A percentile compares a stretch with the other conserved stretches of the same genome.
phyloP scores from a whole-genome alignment of 2,113 vertebrate genomes.

The Pseudorasbora parva region DNA sequence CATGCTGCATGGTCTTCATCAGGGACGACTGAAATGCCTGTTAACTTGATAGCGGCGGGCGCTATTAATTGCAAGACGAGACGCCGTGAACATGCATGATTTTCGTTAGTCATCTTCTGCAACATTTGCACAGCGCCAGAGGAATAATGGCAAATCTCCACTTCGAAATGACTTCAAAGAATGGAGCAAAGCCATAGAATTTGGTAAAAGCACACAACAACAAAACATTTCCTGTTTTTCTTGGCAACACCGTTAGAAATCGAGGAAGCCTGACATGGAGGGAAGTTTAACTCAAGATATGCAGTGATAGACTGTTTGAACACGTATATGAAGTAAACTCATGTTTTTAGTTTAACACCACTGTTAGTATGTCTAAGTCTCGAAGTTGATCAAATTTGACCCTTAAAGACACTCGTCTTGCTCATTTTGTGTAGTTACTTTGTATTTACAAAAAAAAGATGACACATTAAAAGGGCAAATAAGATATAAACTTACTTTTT shows the following conservation, averaged over 20 bases:
- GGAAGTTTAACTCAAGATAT: conserved; percentile 13
- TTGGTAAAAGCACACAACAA: conserved; percentile 69
- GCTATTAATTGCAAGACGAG: conserved; percentile 67
- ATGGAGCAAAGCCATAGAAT: conserved; percentile 67
- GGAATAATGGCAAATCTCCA: conserved; percentile 77
- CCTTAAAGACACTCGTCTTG: neutral
- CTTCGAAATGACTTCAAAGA: conserved; percentile 78
- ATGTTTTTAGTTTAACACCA: neutral
- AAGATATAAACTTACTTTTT: conserved; percentile 83
- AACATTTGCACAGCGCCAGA: conserved; percentile 65
- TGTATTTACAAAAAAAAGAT: neutral
- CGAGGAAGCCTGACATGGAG: conserved; percentile 52
- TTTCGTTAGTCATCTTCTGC: conserved; percentile 73
- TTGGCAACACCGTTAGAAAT: conserved; percentile 60
- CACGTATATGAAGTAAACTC: conserved; percentile 8
- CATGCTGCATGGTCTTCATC: conserved; percentile 47
- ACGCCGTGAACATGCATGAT: conserved; percentile 48
- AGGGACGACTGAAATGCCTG: conserved; percentile 52
- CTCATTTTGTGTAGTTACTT: neutral
- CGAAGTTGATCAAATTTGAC: neutral
- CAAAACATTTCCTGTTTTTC: conserved; percentile 68
- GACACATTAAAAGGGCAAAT: conserved; percentile 47
- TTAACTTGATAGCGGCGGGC: conserved; percentile 55
- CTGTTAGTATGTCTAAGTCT: neutral
- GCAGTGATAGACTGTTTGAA: conserved; percentile 58